Evolutionary conservation across 92 coral and sea anemone genomes (phyloP).

Genomic region (Bergia puertoricense): DNA sequence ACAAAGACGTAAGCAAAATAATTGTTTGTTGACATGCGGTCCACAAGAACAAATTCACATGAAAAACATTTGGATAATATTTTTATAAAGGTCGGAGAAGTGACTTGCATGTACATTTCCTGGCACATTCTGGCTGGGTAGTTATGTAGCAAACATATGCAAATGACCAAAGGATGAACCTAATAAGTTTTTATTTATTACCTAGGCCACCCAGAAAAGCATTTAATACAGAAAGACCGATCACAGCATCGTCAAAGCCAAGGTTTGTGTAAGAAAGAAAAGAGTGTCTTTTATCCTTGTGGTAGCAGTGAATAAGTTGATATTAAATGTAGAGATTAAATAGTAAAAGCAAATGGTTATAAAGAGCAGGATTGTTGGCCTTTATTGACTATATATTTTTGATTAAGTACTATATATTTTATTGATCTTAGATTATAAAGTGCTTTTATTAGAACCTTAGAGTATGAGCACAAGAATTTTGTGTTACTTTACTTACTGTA

Average conservation of each 20-base stretch:
- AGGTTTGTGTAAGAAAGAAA: slow-evolving; percentile 57
- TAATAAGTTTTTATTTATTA: background rate
- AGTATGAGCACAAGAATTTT: too few species aligned
- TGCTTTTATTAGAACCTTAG: too few species aligned
- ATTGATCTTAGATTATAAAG: too few species aligned
- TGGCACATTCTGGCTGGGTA: background rate
- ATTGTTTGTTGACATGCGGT: background rate
- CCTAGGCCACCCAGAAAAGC: slow-evolving; percentile 92
- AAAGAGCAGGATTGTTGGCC: too few species aligned
- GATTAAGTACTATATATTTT: too few species aligned
- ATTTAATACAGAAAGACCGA: slow-evolving; percentile 92
- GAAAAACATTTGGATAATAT: too few species aligned
- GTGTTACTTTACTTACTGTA: too few species aligned
- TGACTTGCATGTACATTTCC: background rate
- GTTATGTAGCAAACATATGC: background rate
- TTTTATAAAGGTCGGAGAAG: background rate
- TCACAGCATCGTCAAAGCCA: slow-evolving; percentile 89
- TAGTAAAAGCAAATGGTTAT: too few species aligned
- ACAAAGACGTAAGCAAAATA: slow-evolving; percentile 51
- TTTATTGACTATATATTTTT: too few species aligned
- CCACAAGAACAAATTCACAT: background rate
- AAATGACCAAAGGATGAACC: background rate
- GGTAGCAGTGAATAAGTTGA: too few species aligned
- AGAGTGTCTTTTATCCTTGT: too few species aligned
- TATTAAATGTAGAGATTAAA: too few species aligned